Percentiles rank a stretch among this genome's conserved stretches.
phyloP scores from a whole-genome alignment of 2,797 vertebrate genomes.

The Cyprinodon diabolis region DNA sequence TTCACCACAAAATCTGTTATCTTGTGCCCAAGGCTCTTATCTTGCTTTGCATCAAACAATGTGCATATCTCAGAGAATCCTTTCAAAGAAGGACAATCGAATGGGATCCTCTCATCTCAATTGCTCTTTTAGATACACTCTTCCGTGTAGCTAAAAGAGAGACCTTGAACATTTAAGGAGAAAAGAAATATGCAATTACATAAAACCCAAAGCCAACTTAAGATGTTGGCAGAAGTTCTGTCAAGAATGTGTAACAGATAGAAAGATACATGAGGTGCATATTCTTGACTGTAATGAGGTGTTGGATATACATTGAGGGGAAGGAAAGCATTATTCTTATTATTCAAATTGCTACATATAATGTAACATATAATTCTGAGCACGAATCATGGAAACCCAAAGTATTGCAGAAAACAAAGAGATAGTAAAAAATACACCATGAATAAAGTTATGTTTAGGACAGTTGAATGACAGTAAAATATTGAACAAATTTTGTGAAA shows the following conservation, averaged over 20 bases:
- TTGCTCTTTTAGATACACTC: conserved; percentile 50
- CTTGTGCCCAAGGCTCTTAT: conserved; percentile 38
- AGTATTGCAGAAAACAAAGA: neutral
- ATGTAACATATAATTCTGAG: neutral
- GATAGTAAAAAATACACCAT: neutral
- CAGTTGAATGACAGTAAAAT: neutral
- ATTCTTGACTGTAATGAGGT: neutral
- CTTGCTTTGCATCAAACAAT: conserved; percentile 53
- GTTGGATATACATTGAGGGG: neutral
- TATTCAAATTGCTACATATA: neutral
- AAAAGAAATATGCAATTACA: neutral
- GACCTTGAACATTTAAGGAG: conserved; percentile 39
- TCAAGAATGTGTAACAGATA: conserved; percentile 32
- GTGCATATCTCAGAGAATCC: conserved; percentile 26
- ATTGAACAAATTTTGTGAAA: neutral
- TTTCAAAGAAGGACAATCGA: conserved; percentile 15
- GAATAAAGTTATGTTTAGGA: neutral
- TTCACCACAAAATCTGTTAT: conserved; percentile 54
- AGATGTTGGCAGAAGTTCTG: conserved; percentile 34
- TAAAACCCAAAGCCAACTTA: conserved; percentile 39
- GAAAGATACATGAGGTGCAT: neutral
- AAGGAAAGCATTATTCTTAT: neutral
- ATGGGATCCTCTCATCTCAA: conserved; percentile 40
- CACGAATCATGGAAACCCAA: neutral
- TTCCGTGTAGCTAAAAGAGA: conserved; percentile 45